Conservation (phyloP, 2,797 vertebrate species). For the Danio aesculapii region DNA sequence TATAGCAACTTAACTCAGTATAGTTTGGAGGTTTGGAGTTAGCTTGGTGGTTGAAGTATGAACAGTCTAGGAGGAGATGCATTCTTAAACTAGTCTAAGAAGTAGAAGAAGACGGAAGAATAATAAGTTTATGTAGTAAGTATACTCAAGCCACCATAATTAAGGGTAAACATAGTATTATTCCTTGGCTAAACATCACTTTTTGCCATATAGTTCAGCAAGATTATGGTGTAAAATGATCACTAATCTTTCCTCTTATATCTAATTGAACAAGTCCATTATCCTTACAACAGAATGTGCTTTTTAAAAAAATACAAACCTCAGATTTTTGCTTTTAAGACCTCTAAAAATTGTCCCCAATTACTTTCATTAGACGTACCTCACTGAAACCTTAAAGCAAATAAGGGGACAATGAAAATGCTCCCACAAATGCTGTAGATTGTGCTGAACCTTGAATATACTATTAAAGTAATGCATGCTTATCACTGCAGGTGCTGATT, state of each 20-base stretch:
- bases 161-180: too few species aligned
- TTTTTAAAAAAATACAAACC: neutral
- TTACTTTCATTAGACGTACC: neutral
- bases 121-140: too few species aligned
- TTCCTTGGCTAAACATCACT: too few species aligned
- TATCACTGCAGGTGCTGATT: neutral
- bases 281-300: neutral
- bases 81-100: too few species aligned
- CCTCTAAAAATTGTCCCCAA: neutral
- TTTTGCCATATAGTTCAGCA: too few species aligned
- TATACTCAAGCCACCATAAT: too few species aligned
- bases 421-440: neutral
- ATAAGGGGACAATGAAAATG: neutral
- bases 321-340: neutral
- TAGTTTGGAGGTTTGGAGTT: too few species aligned
- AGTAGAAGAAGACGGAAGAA: too few species aligned
- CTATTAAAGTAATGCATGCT: slow-evolving; percentile 5
- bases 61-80: too few species aligned
- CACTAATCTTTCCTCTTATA: neutral
- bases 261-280: neutral
- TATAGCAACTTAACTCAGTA: too few species aligned
- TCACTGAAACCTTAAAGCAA: neutral
- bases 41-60: too few species aligned
- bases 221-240: too few species aligned
- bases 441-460: neutral